Base-by-base conservation (phyloP, 1,140 invertebrate species). In the Nymphalis io region DNA sequence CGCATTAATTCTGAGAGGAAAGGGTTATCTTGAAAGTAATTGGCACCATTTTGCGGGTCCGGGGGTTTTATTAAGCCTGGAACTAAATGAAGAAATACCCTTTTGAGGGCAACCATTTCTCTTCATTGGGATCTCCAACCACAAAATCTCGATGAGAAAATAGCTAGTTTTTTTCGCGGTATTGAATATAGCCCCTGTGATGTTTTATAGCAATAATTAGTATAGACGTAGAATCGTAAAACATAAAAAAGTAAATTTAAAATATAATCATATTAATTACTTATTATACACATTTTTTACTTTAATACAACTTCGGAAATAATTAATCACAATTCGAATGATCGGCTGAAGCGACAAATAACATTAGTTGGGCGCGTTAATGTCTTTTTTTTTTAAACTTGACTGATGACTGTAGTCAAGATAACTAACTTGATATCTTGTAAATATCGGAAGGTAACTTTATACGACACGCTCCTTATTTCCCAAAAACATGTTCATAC, bases 21-120 rank as follows among this genome's bases (percentile, higher is more conserved):
- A 70, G 60, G 61, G 61, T 70, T 70, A 70, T 70, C 68, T 63
- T 66, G 64, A 39, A 62, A 51, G 68, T 70, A 64, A 70, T 70
- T 59, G 60, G 55, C 60, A 40, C 55, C 61, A 64, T 70, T 70
- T 27, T 44, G 53, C 42, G 53, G 46, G 40, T 53, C 68, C 23
- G 23, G 44, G 68, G 64, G 39, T 57, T 68, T 70, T 70, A 70
- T 70, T 70, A 55, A 62, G 61, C 20, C 67, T 42, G 64, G 21
- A 42, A 64, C 23, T 64, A 70, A 70, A 70, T 64, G 60, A 70
- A 70, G 60, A 70, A 64, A 70, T 61, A 64, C 68, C 61, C 60
- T 70, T 70, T 61, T 64, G 60, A 39, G 51, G 55, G 42, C 68
- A 53, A 62, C 60, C 68, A 42, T 70, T 48, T 20, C 39, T 70